Conservation (phyloP, 2,113 vertebrate species). For the Nibea albiflora region DNA sequence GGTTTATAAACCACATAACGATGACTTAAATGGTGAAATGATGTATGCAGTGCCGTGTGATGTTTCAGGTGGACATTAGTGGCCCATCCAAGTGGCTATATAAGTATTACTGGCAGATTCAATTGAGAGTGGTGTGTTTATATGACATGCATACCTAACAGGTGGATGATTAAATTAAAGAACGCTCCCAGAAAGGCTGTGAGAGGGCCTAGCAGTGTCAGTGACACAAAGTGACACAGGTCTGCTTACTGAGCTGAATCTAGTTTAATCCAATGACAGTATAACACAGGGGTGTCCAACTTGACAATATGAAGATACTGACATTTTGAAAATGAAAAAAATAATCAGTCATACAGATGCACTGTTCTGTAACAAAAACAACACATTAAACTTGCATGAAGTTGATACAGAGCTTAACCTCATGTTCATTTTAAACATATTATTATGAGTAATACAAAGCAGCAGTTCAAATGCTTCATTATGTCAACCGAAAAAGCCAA, state of each 20-base stretch:
- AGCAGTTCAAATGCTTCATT: no score
- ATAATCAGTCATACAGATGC: no score
- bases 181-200: background rate
- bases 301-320: no score
- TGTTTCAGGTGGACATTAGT: background rate
- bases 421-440: no score
- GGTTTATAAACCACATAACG: constrained; percentile 19
- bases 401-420: no score
- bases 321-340: no score
- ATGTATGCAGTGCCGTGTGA: constrained; percentile 2
- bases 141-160: constrained; percentile 27
- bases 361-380: no score
- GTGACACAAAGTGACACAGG: background rate
- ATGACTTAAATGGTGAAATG: background rate
- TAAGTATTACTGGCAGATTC: constrained; percentile 7
- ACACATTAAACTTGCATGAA: no score
- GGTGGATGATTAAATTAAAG: constrained; percentile 27
- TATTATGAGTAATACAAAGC: no score
- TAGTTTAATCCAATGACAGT: no score
- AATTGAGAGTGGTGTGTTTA: constrained; percentile 20
- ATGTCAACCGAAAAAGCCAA: no score
- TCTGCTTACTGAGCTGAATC: background rate
- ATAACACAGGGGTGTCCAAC: no score
- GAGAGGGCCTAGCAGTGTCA: constrained; percentile 12
- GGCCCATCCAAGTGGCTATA: constrained; percentile 7